Conservation (phyloP, 2,888 invertebrate genomes). For the Agrilus cyanescens region DNA sequence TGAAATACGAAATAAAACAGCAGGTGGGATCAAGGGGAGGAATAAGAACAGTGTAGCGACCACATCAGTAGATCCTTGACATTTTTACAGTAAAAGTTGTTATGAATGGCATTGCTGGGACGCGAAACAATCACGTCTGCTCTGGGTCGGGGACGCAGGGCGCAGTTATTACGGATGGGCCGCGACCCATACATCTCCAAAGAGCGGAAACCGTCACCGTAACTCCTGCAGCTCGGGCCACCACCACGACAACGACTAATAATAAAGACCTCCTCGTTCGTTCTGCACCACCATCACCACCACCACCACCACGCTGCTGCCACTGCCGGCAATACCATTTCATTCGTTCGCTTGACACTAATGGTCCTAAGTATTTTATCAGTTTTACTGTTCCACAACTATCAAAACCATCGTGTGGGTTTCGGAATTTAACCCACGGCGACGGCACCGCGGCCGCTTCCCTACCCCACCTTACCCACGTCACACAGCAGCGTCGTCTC, state of each 20-base stretch:
- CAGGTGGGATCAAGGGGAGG: too few species aligned
- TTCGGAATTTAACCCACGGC: constrained; percentile 14
- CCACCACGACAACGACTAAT: constrained; percentile 22
- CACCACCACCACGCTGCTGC: constrained; percentile 7
- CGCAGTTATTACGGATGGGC: constrained; percentile 18
- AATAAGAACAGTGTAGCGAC: too few species aligned
- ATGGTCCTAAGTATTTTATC: constrained; percentile 34
- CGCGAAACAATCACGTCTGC: constrained; percentile 26
- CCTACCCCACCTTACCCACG: constrained; percentile 9
- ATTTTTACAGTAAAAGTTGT: constrained; percentile 31
- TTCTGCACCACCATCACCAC: constrained; percentile 5
- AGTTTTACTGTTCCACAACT: constrained; percentile 33
- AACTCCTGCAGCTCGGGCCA: constrained; percentile 15
- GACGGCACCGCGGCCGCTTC: constrained; percentile 1
- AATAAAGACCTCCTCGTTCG: constrained; percentile 28
- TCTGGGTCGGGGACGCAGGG: constrained; percentile 6
- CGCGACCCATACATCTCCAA: constrained; percentile 18
- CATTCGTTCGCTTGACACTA: constrained; percentile 32
- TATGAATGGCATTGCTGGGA: constrained; percentile 28
- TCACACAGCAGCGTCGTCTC: constrained; percentile 8
- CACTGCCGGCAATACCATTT: constrained; percentile 23
- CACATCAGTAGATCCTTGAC: constrained; percentile 15
- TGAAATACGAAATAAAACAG: too few species aligned
- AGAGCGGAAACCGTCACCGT: constrained; percentile 22
- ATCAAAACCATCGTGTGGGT: constrained; percentile 21